These are phyloP conservation scores for Ictalurus furcatus DNA, from an alignment of 2,113 vertebrate species.

Conservation along the genomic window DNA sequence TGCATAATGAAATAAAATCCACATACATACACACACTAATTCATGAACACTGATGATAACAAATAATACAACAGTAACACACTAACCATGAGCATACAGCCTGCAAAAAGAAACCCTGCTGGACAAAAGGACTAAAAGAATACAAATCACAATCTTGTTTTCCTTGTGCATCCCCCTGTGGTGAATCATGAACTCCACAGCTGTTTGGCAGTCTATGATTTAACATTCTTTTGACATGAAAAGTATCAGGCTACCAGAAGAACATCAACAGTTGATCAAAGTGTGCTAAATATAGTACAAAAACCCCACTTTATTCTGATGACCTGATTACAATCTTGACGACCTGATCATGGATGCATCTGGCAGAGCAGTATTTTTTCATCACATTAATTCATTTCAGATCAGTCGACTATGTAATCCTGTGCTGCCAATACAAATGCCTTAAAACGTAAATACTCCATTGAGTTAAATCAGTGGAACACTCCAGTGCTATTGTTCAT, in stretches of 20 bases:
- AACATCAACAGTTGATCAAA: background rate
- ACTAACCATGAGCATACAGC: background rate
- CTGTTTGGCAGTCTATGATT: background rate
- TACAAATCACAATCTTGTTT: background rate
- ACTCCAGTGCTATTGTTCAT: background rate
- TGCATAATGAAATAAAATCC: constrained; percentile 57
- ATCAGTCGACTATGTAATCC: background rate
- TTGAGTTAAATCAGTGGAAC: background rate
- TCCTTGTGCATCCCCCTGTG: background rate
- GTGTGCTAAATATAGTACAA: background rate
- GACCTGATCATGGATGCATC: background rate
- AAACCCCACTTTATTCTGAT: background rate
- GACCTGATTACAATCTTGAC: background rate
- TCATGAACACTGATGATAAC: background rate
- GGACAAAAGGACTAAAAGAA: background rate
- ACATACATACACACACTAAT: background rate
- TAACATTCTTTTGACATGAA: background rate
- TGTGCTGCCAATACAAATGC: background rate
- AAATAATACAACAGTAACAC: background rate
- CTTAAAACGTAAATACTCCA: background rate
- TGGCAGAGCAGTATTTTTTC: background rate
- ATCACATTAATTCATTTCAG: background rate
- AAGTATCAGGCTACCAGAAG: background rate
- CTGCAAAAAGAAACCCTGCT: background rate
- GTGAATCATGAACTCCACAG: background rate